A percentile compares a stretch with the other conserved stretches of the same genome.
phyloP scores from a whole-genome alignment of 2,888 invertebrate genomes.

The Heliconius hortense region DNA sequence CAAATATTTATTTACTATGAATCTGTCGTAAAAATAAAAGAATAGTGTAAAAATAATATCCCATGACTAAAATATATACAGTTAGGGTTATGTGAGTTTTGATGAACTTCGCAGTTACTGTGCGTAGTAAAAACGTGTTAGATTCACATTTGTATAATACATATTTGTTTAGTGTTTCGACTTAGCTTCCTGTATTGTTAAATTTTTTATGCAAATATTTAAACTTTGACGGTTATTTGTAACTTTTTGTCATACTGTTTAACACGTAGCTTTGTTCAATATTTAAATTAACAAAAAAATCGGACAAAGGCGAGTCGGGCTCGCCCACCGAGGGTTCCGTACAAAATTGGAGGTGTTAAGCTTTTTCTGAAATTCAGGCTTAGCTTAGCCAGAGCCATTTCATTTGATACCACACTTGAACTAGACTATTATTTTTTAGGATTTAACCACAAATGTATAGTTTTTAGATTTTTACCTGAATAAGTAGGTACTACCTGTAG shows the following conservation, averaged over 20 bases:
- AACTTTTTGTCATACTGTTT: neutral
- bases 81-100: conserved; percentile 27
- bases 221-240: neutral
- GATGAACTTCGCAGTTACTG: conserved; percentile 10
- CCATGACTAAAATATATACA: conserved; percentile 21
- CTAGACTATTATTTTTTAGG: too few relatives aligned
- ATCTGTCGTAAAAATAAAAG: neutral
- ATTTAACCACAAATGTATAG: too few relatives aligned
- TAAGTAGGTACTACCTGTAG: too few relatives aligned
- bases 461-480: too few relatives aligned
- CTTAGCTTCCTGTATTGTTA: conserved; percentile 16
- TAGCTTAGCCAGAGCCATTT: too few relatives aligned
- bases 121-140: conserved; percentile 19
- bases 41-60: conserved; percentile 6
- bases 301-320: too few relatives aligned
- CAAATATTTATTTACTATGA: neutral
- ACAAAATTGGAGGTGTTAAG: too few relatives aligned
- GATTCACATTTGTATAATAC: neutral
- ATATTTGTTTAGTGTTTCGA: conserved; percentile 5
- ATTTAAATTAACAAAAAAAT: neutral
- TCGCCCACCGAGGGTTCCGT: too few relatives aligned
- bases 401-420: too few relatives aligned
- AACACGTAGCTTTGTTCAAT: neutral
- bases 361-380: too few relatives aligned
- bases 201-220: neutral